phyloP scores from a whole-genome alignment of 2,888 invertebrate genomes.

The Chaetogeoica ovagalla region DNA sequence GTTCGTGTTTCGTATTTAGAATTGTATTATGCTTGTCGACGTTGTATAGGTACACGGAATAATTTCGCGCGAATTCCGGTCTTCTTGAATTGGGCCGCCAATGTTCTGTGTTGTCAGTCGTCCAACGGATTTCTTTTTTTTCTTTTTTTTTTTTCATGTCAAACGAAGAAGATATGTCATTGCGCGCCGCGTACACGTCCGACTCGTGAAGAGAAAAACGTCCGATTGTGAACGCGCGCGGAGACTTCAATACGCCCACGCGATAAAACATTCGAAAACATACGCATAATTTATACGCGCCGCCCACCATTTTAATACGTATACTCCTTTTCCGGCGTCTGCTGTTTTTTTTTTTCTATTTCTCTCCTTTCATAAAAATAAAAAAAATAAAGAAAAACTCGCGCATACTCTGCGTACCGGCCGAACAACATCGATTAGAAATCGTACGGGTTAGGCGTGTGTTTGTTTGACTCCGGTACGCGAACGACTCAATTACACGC shows the following conservation, averaged over 20 bases:
- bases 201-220: too few species aligned
- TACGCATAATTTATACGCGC: constrained; percentile 16
- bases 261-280: constrained; percentile 30
- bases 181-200: too few species aligned
- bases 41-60: background rate
- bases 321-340: background rate
- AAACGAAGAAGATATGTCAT: too few species aligned
- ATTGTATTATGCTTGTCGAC: too few species aligned
- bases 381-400: background rate
- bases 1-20: background rate
- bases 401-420: background rate
- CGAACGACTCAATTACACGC: too few species aligned
- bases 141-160: too few species aligned
- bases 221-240: background rate
- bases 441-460: too few species aligned
- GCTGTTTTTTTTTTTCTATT: constrained; percentile 4
- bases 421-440: background rate
- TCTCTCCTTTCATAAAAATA: background rate
- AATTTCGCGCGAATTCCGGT: background rate
- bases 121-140: background rate
- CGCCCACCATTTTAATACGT: constrained; percentile 5
- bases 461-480: too few species aligned
- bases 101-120: constrained; percentile 3
- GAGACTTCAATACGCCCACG: constrained; percentile 43
- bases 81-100: background rate